Percentiles rank a stretch among this genome's conserved stretches.
These are phyloP conservation scores for Ctenopoma kingsleyae DNA, from an alignment of 2,797 vertebrate genomes.

Conservation along the genomic window DNA sequence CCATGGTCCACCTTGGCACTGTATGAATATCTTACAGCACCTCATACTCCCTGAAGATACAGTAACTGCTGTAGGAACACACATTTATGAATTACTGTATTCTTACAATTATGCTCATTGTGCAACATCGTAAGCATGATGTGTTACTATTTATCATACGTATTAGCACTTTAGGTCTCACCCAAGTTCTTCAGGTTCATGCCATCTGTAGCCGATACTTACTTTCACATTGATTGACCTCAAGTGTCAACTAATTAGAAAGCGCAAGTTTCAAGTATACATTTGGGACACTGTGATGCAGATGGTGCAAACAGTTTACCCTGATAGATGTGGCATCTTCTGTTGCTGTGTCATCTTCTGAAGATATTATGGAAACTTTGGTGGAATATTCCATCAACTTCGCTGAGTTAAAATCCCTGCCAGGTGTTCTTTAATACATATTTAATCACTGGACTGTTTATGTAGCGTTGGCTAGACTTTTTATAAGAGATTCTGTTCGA, in stretches of 20 bases:
- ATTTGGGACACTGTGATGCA: constrained; percentile 29
- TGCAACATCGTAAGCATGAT: background rate
- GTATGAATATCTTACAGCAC: constrained; percentile 42
- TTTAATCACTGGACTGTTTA: constrained; percentile 29
- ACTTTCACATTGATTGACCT: constrained; percentile 43
- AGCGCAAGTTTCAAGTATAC: constrained; percentile 23
- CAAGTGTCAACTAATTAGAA: constrained; percentile 53
- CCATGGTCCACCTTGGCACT: constrained; percentile 53
- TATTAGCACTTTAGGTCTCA: constrained; percentile 20
- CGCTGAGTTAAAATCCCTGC: constrained; percentile 5
- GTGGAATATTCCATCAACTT: constrained; percentile 13
- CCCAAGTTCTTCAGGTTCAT: constrained; percentile 33
- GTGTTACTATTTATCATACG: constrained; percentile 32
- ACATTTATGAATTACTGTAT: constrained; percentile 21
- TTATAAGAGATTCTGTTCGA: constrained; percentile 10
- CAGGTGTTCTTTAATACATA: constrained; percentile 34
- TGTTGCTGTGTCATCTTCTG: constrained; percentile 26
- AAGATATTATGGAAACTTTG: constrained; percentile 13
- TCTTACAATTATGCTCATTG: background rate
- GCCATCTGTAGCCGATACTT: constrained; percentile 34
- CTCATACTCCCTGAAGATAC: constrained; percentile 24
- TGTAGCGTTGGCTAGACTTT: constrained; percentile 1
- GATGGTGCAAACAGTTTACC: constrained; percentile 41
- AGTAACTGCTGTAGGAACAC: constrained; percentile 25
- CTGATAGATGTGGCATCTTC: constrained; percentile 25